phyloP scores from a whole-genome alignment of 2,888 invertebrate species.

The Lasioglossum malachurum region DNA sequence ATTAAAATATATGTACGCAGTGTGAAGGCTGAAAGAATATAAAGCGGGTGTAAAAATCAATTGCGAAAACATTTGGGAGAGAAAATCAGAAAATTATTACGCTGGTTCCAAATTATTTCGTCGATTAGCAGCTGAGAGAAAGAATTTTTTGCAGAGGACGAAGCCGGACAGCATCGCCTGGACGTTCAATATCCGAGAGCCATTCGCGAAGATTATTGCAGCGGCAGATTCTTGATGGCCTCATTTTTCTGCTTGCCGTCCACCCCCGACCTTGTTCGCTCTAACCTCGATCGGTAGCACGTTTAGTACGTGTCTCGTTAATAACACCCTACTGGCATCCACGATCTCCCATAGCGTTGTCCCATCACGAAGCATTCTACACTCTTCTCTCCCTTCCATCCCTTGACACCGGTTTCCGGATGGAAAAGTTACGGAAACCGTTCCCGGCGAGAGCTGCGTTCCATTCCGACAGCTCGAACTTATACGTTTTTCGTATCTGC shows the following conservation, averaged over 20 bases:
- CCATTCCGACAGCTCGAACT: slow-evolving; percentile 1
- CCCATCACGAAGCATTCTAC: background rate
- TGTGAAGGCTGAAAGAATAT: no score
- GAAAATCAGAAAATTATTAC: no score
- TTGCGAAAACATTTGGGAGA: no score
- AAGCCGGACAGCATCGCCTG: background rate
- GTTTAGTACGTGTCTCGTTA: slow-evolving; percentile 59
- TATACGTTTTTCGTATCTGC: slow-evolving; percentile 16
- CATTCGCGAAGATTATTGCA: slow-evolving; percentile 57
- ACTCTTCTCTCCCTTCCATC: background rate
- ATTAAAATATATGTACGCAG: no score
- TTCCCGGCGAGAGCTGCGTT: slow-evolving; percentile 5
- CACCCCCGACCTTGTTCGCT: background rate
- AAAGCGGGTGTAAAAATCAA: no score
- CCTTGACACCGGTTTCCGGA: background rate
- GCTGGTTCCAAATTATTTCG: no score
- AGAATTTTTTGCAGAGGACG: slow-evolving; percentile 37
- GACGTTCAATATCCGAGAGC: slow-evolving; percentile 41
- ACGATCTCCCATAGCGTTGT: slow-evolving; percentile 27
- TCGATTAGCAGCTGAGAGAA: background rate
- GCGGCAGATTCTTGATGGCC: slow-evolving; percentile 48
- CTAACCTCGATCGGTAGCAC: slow-evolving; percentile 8
- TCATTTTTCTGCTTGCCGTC: slow-evolving; percentile 58
- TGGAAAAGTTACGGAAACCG: slow-evolving; percentile 26
- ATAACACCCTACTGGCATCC: background rate